Conservation (phyloP, 2,113 vertebrate genomes). For the Diglossa brunneiventris region DNA sequence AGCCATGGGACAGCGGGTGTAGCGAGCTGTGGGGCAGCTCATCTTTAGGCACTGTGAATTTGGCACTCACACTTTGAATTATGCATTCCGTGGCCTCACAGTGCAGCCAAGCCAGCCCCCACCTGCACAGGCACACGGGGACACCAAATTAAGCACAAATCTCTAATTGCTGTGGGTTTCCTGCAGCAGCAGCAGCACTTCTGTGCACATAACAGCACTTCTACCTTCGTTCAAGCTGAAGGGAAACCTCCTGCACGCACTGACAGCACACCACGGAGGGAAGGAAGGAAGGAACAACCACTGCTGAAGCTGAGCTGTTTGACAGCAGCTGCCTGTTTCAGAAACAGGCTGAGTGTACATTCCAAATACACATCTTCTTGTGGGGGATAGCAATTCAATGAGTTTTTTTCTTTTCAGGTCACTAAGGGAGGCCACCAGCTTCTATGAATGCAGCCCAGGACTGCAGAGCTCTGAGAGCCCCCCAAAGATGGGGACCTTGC, state of each 20-base stretch:
- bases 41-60: not conserved
- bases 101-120: not conserved
- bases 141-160: rapidly evolving
- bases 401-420: not conserved
- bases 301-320: not conserved
- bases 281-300: not conserved
- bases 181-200: not conserved
- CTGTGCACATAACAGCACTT: not conserved
- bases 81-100: rapidly evolving
- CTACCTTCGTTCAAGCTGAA: rapidly evolving
- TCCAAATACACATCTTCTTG: not conserved
- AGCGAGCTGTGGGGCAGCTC: not conserved
- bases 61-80: not conserved
- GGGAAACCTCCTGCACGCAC: not conserved
- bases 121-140: not conserved
- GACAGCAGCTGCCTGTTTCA: not conserved
- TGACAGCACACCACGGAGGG: not conserved
- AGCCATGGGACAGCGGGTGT: rapidly evolving
- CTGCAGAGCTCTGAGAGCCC: not conserved
- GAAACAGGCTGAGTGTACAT: not conserved
- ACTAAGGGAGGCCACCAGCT: not conserved
- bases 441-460: not conserved
- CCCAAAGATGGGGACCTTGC: not conserved
- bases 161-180: not conserved
- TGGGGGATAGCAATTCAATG: not conserved